Evolutionary conservation across 2,113 vertebrate species (phyloP), one percentile per base, ranked within the genome.

Genomic region (Pseudorectes ferrugineus): DNA sequence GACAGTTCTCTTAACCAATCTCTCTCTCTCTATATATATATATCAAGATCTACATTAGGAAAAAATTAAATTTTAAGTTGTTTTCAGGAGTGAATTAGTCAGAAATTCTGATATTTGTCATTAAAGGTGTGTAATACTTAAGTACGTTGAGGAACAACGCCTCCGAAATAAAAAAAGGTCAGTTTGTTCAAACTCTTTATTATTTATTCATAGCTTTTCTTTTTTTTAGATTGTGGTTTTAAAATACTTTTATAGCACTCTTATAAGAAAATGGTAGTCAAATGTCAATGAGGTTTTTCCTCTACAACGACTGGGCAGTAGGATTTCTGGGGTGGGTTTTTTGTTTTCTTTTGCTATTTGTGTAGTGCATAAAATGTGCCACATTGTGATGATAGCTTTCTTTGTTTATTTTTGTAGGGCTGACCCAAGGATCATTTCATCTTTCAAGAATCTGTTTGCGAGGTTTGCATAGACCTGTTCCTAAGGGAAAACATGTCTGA

Each of bases 401-500:
- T 66, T 58, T 73, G 12, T 72, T 90, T 73, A 11, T 80, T 79
- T 88, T 89, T 72, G 29, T 51, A 95, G 89, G 45, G 5, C 35
- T 90, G 65, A 83, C 29, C 12, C 31, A 25, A 88, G 58, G 68
- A 78, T 36, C 10, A 3, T 80, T 89, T 77, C 20, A 16, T 80
- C 61, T 57, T 78, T 40, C 45, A 62, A 52, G 54, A 46, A 63
- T 67, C 52, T 17, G 8, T 77, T 49, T 78, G 35, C 62, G 24
- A 58, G 71, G 31, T 61, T 65, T 85, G 33, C 35, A 15, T 3
- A 87, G 42, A 7, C 18, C 54, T 63, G 11, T 40, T 77, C n/a
- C 38, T 80, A 48, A 76, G 29, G 42, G 54, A 13, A 70, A 96
- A 42, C 61, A 94, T 95, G 55, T 96, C 96, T 11, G 63, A 88